Conservation (phyloP, 92 coral and sea anemone genomes). For the Ricordea florida region DNA sequence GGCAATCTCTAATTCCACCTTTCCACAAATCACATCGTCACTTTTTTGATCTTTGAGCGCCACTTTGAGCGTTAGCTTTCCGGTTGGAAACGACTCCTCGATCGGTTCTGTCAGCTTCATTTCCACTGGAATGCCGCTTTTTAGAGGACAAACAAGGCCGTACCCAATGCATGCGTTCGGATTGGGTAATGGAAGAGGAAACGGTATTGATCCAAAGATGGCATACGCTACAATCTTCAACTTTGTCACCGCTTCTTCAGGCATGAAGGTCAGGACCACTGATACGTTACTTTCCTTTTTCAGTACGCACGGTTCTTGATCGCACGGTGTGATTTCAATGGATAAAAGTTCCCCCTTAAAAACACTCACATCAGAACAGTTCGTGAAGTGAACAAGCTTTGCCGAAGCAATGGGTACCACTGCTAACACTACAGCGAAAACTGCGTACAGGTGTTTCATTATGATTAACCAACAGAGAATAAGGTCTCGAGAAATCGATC, state of each 20-base stretch:
- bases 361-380: background rate
- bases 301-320: slow-evolving; percentile 70
- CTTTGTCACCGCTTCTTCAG: slow-evolving; percentile 64
- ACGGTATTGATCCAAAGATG: slow-evolving; percentile 46
- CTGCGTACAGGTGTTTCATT: too few relatives aligned
- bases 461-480: too few relatives aligned
- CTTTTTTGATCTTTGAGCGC: slow-evolving; percentile 66
- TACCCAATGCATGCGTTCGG: slow-evolving; percentile 64
- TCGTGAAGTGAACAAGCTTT: background rate
- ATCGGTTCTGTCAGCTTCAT: slow-evolving; percentile 43
- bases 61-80: slow-evolving; percentile 46
- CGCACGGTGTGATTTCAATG: slow-evolving; percentile 65
- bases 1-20: background rate
- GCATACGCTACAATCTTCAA: slow-evolving; percentile 57
- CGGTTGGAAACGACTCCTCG: slow-evolving; percentile 40
- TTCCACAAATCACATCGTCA: slow-evolving; percentile 55
- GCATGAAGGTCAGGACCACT: slow-evolving; percentile 50
- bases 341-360: slow-evolving; percentile 40
- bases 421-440: background rate
- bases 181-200: slow-evolving; percentile 65
- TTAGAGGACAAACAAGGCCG: slow-evolving; percentile 66
- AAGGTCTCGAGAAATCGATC: too few relatives aligned
- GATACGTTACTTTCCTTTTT: slow-evolving; percentile 62
- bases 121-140: slow-evolving; percentile 43
- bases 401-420: background rate